A percentile compares a stretch with the other conserved stretches of the same genome.
Conservation (phyloP, 2,888 invertebrate species). For the Theristus sp. region DNA sequence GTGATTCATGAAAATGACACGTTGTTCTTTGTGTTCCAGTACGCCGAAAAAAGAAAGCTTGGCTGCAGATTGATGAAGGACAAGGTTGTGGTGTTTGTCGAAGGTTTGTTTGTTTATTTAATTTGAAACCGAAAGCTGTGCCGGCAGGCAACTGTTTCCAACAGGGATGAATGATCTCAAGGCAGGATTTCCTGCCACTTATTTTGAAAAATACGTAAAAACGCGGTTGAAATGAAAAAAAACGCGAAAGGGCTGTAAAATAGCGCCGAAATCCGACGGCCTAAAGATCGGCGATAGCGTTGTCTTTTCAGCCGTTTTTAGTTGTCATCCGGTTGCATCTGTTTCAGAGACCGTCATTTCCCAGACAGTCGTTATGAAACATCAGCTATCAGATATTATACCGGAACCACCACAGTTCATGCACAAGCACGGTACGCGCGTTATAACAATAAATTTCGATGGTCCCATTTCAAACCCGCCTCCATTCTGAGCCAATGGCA, state of each 20-base stretch:
- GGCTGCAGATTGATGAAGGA: conserved; percentile 94
- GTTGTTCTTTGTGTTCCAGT: conserved; percentile 95
- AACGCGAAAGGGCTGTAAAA: neutral
- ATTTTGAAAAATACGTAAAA: no score
- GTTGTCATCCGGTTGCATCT: no score
- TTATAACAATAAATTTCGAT: no score
- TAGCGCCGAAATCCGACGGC: no score
- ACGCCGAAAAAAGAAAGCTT: conserved; percentile 93
- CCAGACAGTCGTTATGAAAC: conserved; percentile 74
- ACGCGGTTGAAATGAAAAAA: neutral
- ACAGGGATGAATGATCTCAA: no score
- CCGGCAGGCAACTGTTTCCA: no score
- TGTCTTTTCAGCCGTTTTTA: no score
- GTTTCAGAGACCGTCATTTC: conserved; percentile 48
- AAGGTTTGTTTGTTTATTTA: no score
- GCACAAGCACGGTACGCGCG: conserved; percentile 59
- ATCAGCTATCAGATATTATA: conserved; percentile 75
- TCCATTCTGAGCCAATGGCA: no score
- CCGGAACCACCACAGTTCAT: conserved; percentile 88
- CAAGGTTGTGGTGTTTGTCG: conserved; percentile 38
- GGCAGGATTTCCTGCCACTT: no score
- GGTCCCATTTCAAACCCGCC: neutral
- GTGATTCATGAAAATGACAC: conserved; percentile 95
- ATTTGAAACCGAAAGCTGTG: no score
- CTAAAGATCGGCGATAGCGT: no score